Conservation (phyloP, 2,888 invertebrate genomes). For the Trachelus iudaicus region DNA sequence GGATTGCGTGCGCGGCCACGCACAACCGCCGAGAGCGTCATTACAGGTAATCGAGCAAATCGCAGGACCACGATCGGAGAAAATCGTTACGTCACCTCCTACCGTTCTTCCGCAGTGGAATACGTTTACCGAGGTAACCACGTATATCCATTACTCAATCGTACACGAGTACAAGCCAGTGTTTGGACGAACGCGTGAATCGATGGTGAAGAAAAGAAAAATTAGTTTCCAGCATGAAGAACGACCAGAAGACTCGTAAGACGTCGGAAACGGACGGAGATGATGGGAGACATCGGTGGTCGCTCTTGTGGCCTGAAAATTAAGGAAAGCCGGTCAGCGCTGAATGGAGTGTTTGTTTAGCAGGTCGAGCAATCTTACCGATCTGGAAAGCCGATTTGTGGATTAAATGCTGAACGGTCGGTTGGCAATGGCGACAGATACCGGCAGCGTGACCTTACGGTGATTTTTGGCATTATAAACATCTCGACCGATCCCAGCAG, state of each 20-base stretch:
- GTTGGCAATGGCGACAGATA: slow-evolving; percentile 37
- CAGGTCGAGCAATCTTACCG: slow-evolving; percentile 1
- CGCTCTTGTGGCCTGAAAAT: background rate
- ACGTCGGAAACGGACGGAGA: background rate
- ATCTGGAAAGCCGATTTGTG: slow-evolving; percentile 1
- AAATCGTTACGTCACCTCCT: background rate
- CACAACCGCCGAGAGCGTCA: slow-evolving; percentile 50
- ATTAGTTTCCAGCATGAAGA: background rate
- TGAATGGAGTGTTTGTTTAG: slow-evolving; percentile 2
- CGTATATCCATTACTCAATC: background rate
- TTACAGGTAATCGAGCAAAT: slow-evolving; percentile 56
- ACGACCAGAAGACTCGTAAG: background rate
- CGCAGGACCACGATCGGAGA: background rate
- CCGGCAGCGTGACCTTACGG: slow-evolving; percentile 43
- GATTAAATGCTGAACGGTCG: background rate
- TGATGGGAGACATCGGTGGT: background rate
- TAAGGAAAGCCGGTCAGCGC: background rate
- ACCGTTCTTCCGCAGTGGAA: background rate
- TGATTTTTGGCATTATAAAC: slow-evolving; percentile 44
- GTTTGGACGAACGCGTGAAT: background rate
- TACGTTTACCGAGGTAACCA: background rate
- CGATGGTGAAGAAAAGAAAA: background rate
- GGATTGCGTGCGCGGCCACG: slow-evolving; percentile 37
- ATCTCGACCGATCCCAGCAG: slow-evolving; percentile 29
- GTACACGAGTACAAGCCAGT: background rate